These are phyloP conservation scores for Dasyprocta punctata DNA, from an alignment of 2,113 vertebrate species.

Conservation along the genomic window DNA sequence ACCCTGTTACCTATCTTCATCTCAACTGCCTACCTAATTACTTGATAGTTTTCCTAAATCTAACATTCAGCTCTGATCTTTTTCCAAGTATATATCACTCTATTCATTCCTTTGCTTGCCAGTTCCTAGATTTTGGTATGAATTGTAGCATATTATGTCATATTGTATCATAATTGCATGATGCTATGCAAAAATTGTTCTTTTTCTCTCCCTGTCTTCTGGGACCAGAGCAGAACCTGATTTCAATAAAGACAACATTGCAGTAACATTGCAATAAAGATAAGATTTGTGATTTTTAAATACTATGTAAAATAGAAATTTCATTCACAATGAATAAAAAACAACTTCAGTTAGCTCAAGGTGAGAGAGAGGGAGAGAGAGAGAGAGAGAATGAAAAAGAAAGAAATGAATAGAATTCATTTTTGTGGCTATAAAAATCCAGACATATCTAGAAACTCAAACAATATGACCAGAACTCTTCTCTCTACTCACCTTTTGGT, in stretches of 20 bases:
- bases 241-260: neutral
- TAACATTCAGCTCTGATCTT: neutral
- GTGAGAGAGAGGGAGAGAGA: neutral
- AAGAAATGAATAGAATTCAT: no score
- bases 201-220: neutral
- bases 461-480: neutral
- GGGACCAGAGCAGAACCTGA: neutral
- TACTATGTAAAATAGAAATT: neutral
- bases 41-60: neutral
- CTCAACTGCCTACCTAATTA: neutral
- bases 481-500: neutral
- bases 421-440: neutral
- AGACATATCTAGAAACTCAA: neutral
- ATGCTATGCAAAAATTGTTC: neutral
- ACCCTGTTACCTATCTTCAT: neutral
- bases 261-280: constrained; percentile 8
- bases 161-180: neutral
- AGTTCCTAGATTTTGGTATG: neutral
- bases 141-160: neutral
- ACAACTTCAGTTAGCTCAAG: neutral
- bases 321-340: neutral
- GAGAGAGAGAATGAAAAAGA: no score
- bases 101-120: neutral
- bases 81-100: neutral
- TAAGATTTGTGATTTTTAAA: neutral